Percentiles rank a stretch among this genome's conserved stretches.
phyloP scores from a whole-genome alignment of 1,140 invertebrate species.

The Chionoecetes opilio region DNA sequence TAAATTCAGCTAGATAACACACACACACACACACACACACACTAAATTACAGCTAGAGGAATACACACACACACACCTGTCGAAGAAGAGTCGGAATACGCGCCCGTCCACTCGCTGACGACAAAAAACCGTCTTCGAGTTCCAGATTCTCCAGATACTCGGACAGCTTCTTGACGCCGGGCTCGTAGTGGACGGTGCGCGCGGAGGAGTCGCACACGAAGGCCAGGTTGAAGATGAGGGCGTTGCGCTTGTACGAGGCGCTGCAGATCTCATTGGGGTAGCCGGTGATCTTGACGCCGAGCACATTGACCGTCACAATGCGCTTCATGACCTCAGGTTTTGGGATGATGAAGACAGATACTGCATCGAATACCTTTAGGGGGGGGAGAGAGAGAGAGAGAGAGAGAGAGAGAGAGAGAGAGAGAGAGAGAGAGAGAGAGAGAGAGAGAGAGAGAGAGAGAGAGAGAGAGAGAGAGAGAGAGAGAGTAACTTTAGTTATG shows the following conservation, averaged over 20 bases:
- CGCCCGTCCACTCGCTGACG: constrained; percentile 66
- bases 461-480: too few relatives aligned
- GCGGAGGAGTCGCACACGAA: constrained; percentile 96
- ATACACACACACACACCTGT: constrained; percentile 41
- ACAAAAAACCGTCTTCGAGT: constrained; percentile 80
- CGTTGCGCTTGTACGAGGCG: constrained; percentile 96
- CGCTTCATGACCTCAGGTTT: constrained; percentile 95
- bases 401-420: background rate
- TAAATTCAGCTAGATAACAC: too few relatives aligned
- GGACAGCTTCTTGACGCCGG: constrained; percentile 85
- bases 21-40: too few relatives aligned
- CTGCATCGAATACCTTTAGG: constrained; percentile 89
- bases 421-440: background rate
- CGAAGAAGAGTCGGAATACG: constrained; percentile 76
- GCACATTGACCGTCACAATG: constrained; percentile 94
- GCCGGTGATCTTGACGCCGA: constrained; percentile 93
- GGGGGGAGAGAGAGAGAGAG: background rate
- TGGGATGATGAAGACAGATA: constrained; percentile 97
- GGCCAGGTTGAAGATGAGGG: constrained; percentile 97
- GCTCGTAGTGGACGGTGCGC: constrained; percentile 89
- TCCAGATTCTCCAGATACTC: constrained; percentile 85
- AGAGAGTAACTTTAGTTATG: too few relatives aligned
- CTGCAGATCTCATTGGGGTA: constrained; percentile 96
- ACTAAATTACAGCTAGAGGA: background rate
- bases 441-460: too few relatives aligned